Base-by-base conservation (phyloP, 2,113 vertebrate species). In the Forbesichthys papilliferus region DNA sequence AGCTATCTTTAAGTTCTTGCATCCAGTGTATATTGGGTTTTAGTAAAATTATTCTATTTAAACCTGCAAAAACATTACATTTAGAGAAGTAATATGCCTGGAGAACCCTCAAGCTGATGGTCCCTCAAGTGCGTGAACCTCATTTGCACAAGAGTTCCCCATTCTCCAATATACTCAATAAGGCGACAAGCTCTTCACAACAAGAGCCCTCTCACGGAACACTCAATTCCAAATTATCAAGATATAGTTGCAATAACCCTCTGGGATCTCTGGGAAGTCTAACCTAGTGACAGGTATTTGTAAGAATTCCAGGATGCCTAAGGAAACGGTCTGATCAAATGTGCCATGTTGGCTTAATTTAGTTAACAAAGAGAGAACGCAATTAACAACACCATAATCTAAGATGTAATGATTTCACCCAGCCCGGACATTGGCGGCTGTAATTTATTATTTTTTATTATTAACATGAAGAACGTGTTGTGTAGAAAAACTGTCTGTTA, bases 151-250 rank as follows among this genome's bases (percentile, higher is more conserved):
- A 61, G 59, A 16, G 42, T 36, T 10, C 16, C 46, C 60, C 69
- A 66, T 82, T 82, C 70, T 63, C 72, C 69, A n/a, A 48, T 56
- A 51, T 49, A 1, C 75, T 67, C 48, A 27, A 61, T 75, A 70
- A 73, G 65, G 83, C 70, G 78, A 73, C 72, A 67, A 62, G 65
- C 85, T 81, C 83, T 84, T 80, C 69, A 83, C 64, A 70, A 48
- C 66, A 73, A 48, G 57, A 61, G 75, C 68, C 70, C 64, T 69
- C 73, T 73, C 33, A 66, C 27, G 69, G 9, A n/a, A 69, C 74
- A 48, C 69, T 74, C 51, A 73, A 48, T 53, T 57, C 68, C 78
- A 77, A 74, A 80, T 27, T 27, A 27, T 81, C 71, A 79, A 52
- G 60, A 74, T 59, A 77, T 77, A 10, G 4, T 6, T 34, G 64